Percentiles rank a stretch among this genome's conserved stretches.
Conservation (phyloP, 1,140 invertebrate genomes). For the Drosophila setifemur region DNA sequence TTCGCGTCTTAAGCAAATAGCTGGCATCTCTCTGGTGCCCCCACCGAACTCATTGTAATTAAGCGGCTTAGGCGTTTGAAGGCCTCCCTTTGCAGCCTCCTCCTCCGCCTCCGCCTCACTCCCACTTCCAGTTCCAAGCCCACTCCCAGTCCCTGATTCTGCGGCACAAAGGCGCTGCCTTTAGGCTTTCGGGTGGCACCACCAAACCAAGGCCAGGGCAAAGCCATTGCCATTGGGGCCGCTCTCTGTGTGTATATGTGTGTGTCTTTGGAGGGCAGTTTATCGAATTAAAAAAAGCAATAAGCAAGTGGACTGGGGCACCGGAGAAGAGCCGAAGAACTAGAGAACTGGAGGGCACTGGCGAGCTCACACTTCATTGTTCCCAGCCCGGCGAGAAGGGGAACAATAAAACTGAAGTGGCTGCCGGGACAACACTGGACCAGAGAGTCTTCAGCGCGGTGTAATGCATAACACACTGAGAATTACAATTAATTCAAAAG, state of each 20-base stretch:
- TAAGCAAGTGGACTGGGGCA: conserved; percentile 32
- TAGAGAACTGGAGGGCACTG: neutral
- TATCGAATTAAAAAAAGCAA: conserved; percentile 76
- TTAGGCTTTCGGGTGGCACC: conserved; percentile 61
- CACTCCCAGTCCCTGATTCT: neutral
- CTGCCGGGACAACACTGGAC: conserved; percentile 23
- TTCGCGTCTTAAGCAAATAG: conserved; percentile 79
- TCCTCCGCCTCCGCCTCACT: neutral
- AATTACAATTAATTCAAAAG: neutral
- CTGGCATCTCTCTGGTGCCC: conserved; percentile 37
- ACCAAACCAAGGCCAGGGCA: conserved; percentile 65
- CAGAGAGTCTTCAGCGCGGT: conserved; percentile 12
- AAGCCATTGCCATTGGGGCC: conserved; percentile 28
- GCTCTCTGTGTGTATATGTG: too few relatives aligned
- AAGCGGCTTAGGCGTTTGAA: conserved; percentile 70
- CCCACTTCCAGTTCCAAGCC: neutral
- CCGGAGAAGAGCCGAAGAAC: neutral
- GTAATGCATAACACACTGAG: neutral
- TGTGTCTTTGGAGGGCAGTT: conserved; percentile 72
- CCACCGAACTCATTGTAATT: conserved; percentile 73
- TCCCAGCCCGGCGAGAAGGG: conserved; percentile 25
- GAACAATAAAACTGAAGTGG: conserved; percentile 74
- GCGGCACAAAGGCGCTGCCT: conserved; percentile 67
- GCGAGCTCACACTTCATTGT: conserved; percentile 69
- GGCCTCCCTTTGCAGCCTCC: neutral